Evolutionary conservation across 2,888 invertebrate species (phyloP), one percentile per base, ranked within the genome.

Genomic region (Himalopsyche tibetana): DNA sequence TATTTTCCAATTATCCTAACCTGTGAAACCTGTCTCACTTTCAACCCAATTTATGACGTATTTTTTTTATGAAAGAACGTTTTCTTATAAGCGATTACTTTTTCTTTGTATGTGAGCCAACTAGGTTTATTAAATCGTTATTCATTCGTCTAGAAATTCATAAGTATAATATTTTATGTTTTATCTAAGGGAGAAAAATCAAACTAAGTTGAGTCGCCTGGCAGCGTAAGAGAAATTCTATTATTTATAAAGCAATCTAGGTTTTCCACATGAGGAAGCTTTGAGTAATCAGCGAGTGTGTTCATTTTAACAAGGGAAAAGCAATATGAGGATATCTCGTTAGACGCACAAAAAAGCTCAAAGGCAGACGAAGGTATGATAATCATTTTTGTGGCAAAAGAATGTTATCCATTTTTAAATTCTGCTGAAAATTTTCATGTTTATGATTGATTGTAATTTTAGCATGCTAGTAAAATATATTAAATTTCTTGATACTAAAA

Each of bases 261-360:
- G 56, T 82, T 82, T 69, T 82, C 82, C 63, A 56, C 82, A 56
- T 82, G 82, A 56, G 36, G 82, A 38, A 82, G 82, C 82, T 56
- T 82, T 82, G 82, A 82, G 82, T 82, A 82, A 82, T 82, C 82
- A 82, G 82, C 56, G 82, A 82, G 56, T 56, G 82, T 56, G 45
- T 82, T 82, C 55, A 55, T 82, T 82, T 82, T 82, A 82, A 82
- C 63, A 56, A 82, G 82, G 56, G 38, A 56, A 82, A 82, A 69
- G 69, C 69, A 69, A 69, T 69, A 69, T 69, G 69, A 69, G 69
- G 69, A 69, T 69, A 69, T 69, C 69, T 69, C 69, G 69, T 69
- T 69, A 69, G 69, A 69, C 69, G 69, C 69, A 69, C 69, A 69
- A 69, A 69, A 69, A 69, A 69, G 69, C 69, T 69, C 69, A 69